phyloP scores from a whole-genome alignment of 2,888 invertebrate species.

The Alloplasta piceator region DNA sequence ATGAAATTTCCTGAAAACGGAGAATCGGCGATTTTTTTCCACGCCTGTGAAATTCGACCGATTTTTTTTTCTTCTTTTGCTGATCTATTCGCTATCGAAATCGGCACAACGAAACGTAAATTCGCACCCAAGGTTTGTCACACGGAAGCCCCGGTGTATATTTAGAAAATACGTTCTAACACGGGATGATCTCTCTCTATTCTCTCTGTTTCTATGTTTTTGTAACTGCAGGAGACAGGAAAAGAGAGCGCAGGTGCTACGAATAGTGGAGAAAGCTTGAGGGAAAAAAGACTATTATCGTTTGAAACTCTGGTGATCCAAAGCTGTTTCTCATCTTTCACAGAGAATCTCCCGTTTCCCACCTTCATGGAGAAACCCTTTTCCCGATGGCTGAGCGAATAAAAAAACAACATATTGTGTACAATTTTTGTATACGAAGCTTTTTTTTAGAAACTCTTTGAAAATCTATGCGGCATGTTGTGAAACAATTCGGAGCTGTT shows the following conservation, averaged over 20 bases:
- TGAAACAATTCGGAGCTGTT: constrained; percentile 63
- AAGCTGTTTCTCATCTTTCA: constrained; percentile 45
- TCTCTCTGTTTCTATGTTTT: neutral
- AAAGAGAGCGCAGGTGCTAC: neutral
- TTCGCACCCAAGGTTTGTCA: constrained; percentile 54
- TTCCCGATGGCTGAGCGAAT: no score
- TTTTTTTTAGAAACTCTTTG: no score
- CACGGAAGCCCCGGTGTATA: constrained; percentile 45
- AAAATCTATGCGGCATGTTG: constrained; percentile 69
- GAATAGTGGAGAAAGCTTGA: neutral
- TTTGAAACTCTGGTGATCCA: constrained; percentile 59
- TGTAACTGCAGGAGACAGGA: neutral
- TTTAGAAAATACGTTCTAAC: constrained; percentile 52
- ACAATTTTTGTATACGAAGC: no score
- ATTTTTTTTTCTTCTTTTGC: no score
- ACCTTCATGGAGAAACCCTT: no score
- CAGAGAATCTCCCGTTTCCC: constrained; percentile 60
- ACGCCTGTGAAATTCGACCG: constrained; percentile 53
- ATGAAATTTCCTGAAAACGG: no score
- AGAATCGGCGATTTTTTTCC: neutral
- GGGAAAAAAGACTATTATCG: neutral
- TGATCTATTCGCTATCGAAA: no score
- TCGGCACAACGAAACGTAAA: constrained; percentile 48
- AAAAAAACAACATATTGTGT: no score
- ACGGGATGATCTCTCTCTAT: no score